A percentile compares a stretch with the other conserved stretches of the same genome.
Evolutionary conservation across 2,888 invertebrate genomes (phyloP).

Genomic region (Cetonia aurata): DNA sequence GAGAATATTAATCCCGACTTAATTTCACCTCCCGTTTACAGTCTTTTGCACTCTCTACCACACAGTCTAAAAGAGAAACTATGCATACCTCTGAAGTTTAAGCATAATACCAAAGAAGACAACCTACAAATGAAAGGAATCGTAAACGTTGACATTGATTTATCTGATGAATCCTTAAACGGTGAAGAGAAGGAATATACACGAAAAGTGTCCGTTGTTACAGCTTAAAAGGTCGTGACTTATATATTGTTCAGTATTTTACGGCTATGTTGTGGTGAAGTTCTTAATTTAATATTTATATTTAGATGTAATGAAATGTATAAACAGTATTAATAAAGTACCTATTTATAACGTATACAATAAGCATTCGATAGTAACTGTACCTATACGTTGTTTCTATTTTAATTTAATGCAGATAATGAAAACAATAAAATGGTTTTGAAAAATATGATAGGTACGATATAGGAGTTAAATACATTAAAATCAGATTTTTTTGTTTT

Average conservation of each 20-base stretch:
- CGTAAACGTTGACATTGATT: slow-evolving; percentile 56
- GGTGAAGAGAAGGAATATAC: slow-evolving; percentile 26
- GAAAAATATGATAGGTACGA: no score
- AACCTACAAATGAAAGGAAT: slow-evolving; percentile 52
- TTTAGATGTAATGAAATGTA: slow-evolving; percentile 1
- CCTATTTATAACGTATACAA: slow-evolving; percentile 6
- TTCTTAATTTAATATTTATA: slow-evolving; percentile 23
- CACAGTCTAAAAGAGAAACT: slow-evolving; percentile 65
- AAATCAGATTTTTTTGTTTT: no score
- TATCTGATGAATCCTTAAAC: slow-evolving; percentile 53
- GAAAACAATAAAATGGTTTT: no score
- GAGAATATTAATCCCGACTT: slow-evolving; percentile 75
- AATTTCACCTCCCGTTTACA: slow-evolving; percentile 76
- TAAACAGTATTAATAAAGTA: slow-evolving; percentile 36
- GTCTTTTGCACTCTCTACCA: slow-evolving; percentile 70
- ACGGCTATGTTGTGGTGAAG: background rate
- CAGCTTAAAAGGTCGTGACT: slow-evolving; percentile 6
- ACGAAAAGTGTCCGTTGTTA: slow-evolving; percentile 43
- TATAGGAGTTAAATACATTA: no score
- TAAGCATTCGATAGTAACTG: no score
- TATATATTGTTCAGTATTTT: background rate
- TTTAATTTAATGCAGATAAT: no score
- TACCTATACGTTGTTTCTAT: no score
- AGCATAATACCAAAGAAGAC: slow-evolving; percentile 47
- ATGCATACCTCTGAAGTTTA: slow-evolving; percentile 57